Evolutionary conservation across 2,797 vertebrate genomes (phyloP).

Genomic region (Avahi laniger): DNA sequence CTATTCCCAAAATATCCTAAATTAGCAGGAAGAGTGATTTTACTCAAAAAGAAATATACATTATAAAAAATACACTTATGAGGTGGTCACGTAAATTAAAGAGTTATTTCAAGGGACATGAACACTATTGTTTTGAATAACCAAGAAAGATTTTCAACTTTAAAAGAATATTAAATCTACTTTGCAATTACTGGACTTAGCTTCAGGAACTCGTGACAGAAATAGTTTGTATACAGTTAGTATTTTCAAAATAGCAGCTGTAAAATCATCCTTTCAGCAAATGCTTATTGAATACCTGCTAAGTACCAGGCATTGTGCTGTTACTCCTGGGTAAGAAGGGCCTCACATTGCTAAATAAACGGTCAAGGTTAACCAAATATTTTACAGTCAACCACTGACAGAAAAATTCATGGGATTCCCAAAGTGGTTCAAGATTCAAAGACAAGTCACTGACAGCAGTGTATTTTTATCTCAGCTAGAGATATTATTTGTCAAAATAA

Average conservation of each 20-base stretch:
- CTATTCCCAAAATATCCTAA: neutral
- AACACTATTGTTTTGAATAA: neutral
- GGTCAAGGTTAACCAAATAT: neutral
- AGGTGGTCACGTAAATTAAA: neutral
- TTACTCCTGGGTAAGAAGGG: neutral
- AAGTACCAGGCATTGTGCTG: neutral
- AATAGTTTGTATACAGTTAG: neutral
- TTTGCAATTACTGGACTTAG: neutral
- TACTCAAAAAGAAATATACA: neutral
- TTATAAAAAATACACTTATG: neutral
- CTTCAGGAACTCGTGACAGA: neutral
- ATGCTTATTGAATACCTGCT: neutral
- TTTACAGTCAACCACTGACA: neutral
- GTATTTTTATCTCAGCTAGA: conserved; percentile 53
- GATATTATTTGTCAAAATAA: conserved; percentile 76
- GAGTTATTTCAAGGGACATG: neutral
- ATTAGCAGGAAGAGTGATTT: neutral
- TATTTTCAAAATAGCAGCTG: neutral
- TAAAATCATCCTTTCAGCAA: neutral
- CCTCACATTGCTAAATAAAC: neutral
- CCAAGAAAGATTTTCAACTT: conserved; percentile 14
- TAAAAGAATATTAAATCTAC: conserved; percentile 8
- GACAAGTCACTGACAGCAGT: neutral
- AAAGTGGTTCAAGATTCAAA: neutral
- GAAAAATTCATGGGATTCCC: neutral